phyloP scores from a whole-genome alignment of 2,113 vertebrate genomes.

The Xiphophorus couchianus region DNA sequence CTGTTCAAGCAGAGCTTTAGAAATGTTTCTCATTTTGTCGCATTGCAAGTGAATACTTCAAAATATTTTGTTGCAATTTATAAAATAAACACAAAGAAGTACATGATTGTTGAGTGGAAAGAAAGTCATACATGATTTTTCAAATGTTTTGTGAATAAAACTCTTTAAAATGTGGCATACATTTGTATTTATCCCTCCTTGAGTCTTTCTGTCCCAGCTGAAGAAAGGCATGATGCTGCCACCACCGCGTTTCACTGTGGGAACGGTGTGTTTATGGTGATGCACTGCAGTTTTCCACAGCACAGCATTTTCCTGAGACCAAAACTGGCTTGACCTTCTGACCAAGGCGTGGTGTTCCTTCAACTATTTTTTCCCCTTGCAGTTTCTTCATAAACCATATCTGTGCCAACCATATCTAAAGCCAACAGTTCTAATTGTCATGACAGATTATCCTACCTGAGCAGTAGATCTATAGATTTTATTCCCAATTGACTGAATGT shows the following conservation, averaged over 20 bases:
- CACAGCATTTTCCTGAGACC: too few species aligned
- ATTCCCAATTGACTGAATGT: too few species aligned
- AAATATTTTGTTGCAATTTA: too few species aligned
- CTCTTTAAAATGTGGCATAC: not conserved
- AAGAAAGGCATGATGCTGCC: not conserved
- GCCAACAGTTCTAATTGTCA: not conserved
- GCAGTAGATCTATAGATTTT: too few species aligned
- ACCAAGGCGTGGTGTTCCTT: too few species aligned
- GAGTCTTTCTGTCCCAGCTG: not conserved
- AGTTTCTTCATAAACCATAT: not conserved
- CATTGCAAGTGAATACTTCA: not conserved
- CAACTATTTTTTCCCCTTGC: not conserved
- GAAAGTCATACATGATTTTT: not conserved
- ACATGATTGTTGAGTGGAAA: not conserved
- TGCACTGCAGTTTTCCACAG: too few species aligned
- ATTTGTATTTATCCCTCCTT: not conserved
- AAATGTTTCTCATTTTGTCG: not conserved
- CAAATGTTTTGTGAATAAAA: not conserved
- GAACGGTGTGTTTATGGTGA: not conserved
- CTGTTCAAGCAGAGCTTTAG: too few species aligned
- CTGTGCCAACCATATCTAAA: too few species aligned
- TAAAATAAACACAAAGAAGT: not conserved
- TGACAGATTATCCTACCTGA: too few species aligned
- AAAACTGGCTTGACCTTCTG: too few species aligned
- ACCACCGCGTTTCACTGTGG: not conserved